These are phyloP conservation scores for Meriones unguiculatus DNA, from an alignment of 2,113 vertebrate genomes.

Conservation along the genomic window DNA sequence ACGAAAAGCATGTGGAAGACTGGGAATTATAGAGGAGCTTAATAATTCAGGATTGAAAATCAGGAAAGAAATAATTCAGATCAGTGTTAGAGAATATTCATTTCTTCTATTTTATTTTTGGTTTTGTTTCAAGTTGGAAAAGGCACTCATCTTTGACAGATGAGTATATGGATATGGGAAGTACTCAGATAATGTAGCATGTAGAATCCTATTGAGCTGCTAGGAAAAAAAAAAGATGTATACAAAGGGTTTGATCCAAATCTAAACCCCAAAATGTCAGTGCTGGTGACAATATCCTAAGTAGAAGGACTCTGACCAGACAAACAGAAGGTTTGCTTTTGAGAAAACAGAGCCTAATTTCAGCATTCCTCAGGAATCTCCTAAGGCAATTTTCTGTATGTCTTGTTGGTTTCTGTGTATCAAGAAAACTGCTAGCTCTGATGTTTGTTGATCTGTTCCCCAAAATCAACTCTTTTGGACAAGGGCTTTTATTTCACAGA, in stretches of 20 bases:
- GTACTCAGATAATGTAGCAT: background rate
- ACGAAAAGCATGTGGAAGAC: background rate
- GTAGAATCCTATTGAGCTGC: no score
- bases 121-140: background rate
- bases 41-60: background rate
- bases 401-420: background rate
- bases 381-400: background rate
- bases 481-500: background rate
- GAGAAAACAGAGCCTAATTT: background rate
- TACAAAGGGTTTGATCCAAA: no score
- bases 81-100: background rate
- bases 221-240: no score
- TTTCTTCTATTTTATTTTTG: constrained; percentile 17
- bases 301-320: background rate
- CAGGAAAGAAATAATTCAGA: background rate
- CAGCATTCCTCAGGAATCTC: background rate
- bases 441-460: background rate
- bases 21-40: background rate
- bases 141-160: background rate
- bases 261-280: no score
- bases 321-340: background rate
- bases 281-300: no score
- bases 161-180: background rate
- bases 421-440: background rate
- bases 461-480: background rate